Evolutionary conservation across 2,797 vertebrate genomes (phyloP).

Genomic region (Nyctibius grandis): DNA sequence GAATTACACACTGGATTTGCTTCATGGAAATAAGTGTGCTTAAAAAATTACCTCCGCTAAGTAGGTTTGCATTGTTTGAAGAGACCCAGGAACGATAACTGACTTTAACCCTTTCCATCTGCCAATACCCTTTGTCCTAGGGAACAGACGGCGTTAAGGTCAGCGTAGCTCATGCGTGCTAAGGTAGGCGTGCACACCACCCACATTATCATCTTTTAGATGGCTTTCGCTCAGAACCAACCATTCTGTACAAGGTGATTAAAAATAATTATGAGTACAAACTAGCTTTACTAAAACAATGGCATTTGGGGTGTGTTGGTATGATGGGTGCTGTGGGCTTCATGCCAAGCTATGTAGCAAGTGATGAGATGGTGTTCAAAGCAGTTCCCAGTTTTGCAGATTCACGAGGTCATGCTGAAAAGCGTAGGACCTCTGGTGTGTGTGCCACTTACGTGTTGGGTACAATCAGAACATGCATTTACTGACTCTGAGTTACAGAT

Average conservation of each 20-base stretch:
- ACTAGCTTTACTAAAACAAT: neutral
- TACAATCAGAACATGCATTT: fast-evolving
- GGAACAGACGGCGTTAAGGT: neutral
- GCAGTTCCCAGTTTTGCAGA: neutral
- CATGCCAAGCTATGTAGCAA: fast-evolving
- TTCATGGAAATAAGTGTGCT: slow-evolving; percentile 21
- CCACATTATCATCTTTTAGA: fast-evolving
- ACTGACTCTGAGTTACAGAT: neutral
- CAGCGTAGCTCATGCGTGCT: fast-evolving
- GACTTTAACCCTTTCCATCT: neutral
- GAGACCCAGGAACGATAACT: neutral
- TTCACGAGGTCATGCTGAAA: fast-evolving
- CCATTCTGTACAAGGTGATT: fast-evolving
- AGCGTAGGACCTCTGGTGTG: neutral
- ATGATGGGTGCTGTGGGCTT: neutral
- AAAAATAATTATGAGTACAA: neutral
- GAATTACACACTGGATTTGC: slow-evolving; percentile 54
- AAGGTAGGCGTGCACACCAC: neutral
- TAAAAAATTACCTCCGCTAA: slow-evolving; percentile 6
- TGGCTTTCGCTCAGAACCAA: fast-evolving
- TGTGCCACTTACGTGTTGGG: neutral
- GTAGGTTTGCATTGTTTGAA: neutral
- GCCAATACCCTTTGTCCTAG: neutral
- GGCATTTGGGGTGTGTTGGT: neutral
- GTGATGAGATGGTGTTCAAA: neutral